Evolutionary conservation across 2,888 invertebrate genomes (phyloP), one percentile per base, ranked within the genome.

Genomic region (Tethea ocularis): DNA sequence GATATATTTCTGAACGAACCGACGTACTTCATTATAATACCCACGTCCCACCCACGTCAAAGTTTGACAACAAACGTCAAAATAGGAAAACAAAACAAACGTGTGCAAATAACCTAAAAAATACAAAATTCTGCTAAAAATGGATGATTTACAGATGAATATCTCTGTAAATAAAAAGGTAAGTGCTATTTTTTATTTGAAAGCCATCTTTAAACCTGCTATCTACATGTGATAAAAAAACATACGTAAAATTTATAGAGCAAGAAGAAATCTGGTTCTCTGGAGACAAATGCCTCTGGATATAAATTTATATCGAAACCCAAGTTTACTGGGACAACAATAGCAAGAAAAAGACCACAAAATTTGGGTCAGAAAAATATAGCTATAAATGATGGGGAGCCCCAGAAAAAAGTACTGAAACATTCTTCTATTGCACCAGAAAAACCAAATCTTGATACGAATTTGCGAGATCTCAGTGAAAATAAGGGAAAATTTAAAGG

Each of bases 61-160:
- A 59, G 58, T 52, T 20, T 46, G 61, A 58, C 33, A 29, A 33
- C 51, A 46, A 52, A 57, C 38, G 63, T 57, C 58, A 57, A 60
- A 57, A 51, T 57, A 57, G 59, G 57, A 55, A 33, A 61, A 24
- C 56, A 57, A 70, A 78, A 77, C 70, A 77, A 77, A 75, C 74
- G 74, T 78, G 80, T 77, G 78, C 17, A n/a, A 62, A 65, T 87
- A 88, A 88, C 87, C 86, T 88, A 22, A 36, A 75, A 57, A 51
- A 51, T 62, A 58, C 72, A 57, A 57, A 29, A 60, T 68, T 66
- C 52, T 57, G 59, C 57, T 29, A 26, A 22, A 77, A 74, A 93
- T 93, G 93, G 93, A 93, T 69, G 93, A 93, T 78, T 82, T 93
- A 80, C 93, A 93, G 72, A 76, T 93, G 61, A 93, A 93, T 86